Conservation (phyloP, 2,113 vertebrate genomes). For the Ptilonorhynchus violaceus region DNA sequence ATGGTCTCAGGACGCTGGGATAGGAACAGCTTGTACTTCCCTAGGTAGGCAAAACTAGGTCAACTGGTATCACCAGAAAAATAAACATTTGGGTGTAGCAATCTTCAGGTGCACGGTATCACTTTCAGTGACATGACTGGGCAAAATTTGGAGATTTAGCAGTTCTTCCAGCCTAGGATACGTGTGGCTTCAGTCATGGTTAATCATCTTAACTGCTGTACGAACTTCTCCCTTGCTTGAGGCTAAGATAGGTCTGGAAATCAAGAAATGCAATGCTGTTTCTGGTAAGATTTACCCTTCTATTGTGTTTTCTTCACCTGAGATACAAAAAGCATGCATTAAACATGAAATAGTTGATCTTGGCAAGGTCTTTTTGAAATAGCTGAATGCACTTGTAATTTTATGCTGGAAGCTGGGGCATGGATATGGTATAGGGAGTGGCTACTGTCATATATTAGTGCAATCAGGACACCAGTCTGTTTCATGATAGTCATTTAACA, state of each 20-base stretch:
- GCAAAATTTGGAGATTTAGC: not conserved
- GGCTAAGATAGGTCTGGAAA: slow-evolving; percentile 8
- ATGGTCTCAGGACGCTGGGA: not conserved
- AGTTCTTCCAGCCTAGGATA: slow-evolving; percentile 11
- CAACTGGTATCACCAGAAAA: not conserved
- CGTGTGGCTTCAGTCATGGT: not conserved
- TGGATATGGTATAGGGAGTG: not conserved
- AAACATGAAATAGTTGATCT: not conserved
- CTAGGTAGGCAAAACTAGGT: not conserved
- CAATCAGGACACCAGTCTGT: not conserved
- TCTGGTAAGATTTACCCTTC: not conserved
- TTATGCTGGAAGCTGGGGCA: not conserved
- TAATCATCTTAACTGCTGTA: not conserved
- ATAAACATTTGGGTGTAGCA: not conserved
- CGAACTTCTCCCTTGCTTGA: slow-evolving; percentile 20
- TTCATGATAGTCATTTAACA: not conserved
- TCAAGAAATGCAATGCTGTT: not conserved
- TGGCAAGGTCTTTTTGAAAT: not conserved
- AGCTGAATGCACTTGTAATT: not conserved
- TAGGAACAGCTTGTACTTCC: not conserved
- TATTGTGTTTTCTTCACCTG: not conserved
- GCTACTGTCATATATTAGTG: not conserved
- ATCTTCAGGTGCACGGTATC: not conserved
- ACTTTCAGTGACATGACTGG: not conserved
- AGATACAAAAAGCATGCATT: not conserved